Conservation (phyloP, 2,797 vertebrate genomes). For the Gobionotothen gibberifrons region DNA sequence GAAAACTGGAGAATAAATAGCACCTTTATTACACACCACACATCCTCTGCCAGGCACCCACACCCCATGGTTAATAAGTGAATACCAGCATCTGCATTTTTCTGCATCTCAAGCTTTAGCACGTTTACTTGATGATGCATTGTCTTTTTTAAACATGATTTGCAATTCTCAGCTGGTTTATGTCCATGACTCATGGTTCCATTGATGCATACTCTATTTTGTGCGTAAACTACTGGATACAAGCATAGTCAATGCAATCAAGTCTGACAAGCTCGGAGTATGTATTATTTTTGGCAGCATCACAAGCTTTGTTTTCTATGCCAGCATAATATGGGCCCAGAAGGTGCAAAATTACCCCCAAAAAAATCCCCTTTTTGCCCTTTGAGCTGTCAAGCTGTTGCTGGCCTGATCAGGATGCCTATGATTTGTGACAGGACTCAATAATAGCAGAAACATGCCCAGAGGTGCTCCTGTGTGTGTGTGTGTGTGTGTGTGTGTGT, state of each 20-base stretch:
- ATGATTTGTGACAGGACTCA: constrained; percentile 55
- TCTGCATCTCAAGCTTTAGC: constrained; percentile 5
- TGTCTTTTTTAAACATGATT: not conserved
- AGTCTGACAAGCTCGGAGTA: no score
- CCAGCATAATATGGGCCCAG: not conserved
- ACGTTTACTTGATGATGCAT: constrained; percentile 2
- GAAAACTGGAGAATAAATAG: constrained; percentile 7
- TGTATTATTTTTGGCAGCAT: not conserved
- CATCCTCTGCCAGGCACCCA: constrained; percentile 8
- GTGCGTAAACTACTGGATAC: not conserved
- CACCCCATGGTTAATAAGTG: not conserved
- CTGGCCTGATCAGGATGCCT: constrained; percentile 35
- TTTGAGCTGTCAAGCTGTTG: constrained; percentile 36
- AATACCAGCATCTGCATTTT: constrained; percentile 5
- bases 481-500: constrained; percentile 1
- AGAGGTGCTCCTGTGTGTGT: constrained; percentile 29
- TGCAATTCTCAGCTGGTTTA: not conserved
- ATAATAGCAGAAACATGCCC: constrained; percentile 33
- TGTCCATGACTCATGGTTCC: not conserved
- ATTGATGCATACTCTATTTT: not conserved
- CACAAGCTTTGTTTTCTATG: not conserved
- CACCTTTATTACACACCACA: constrained; percentile 17
- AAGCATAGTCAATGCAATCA: not conserved
- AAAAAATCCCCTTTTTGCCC: not conserved
- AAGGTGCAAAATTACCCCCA: not conserved